These are phyloP conservation scores for Neosilurus mollespiculum DNA, from an alignment of 2,797 vertebrate genomes.

Conservation along the genomic window DNA sequence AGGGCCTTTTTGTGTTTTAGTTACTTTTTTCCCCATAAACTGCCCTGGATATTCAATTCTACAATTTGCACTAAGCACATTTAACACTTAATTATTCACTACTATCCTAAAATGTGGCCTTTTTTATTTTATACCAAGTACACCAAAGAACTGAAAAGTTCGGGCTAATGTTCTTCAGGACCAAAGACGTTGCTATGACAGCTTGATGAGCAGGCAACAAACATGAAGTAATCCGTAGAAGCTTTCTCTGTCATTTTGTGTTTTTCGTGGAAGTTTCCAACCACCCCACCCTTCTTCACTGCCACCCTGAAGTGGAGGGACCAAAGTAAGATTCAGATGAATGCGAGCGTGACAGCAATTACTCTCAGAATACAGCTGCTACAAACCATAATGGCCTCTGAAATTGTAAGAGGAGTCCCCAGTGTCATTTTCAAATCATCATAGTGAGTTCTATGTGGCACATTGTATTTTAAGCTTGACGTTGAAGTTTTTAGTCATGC, in stretches of 20 bases:
- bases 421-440: conserved; percentile 14
- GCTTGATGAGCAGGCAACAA: conserved; percentile 61
- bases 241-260: conserved; percentile 51
- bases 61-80: neutral
- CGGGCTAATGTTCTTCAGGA: conserved; percentile 39
- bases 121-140: conserved; percentile 11
- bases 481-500: neutral
- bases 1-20: neutral
- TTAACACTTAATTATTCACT: neutral
- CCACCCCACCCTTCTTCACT: conserved; percentile 49
- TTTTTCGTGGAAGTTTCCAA: conserved; percentile 66
- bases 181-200: conserved; percentile 62
- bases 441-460: conserved; percentile 16
- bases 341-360: conserved; percentile 33
- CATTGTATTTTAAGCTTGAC: conserved; percentile 6
- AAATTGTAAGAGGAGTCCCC: conserved; percentile 31
- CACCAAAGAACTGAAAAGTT: conserved; percentile 30
- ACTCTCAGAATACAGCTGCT: conserved; percentile 26
- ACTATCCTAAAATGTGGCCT: conserved; percentile 12
- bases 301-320: conserved; percentile 42
- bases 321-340: conserved; percentile 19
- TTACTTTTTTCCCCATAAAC: conserved; percentile 2
- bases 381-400: conserved; percentile 20
- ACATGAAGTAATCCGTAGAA: conserved; percentile 50
- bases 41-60: neutral